Conservation (phyloP, 2,888 invertebrate genomes). For the Apodemia duryi region DNA sequence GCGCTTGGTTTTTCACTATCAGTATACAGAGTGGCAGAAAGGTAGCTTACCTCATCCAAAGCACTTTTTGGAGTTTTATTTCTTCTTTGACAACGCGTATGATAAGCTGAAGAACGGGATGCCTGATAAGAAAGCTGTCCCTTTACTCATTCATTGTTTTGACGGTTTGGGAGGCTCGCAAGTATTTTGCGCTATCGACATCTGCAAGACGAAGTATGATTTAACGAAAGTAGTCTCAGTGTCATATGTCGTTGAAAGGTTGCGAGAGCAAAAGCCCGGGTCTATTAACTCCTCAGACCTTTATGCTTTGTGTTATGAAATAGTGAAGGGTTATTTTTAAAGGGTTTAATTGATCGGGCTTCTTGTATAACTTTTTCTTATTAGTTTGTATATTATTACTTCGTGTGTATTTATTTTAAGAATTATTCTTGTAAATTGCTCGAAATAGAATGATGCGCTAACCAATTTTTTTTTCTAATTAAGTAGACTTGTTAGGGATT, state of each 20-base stretch:
- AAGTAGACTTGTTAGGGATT: conserved; percentile 19
- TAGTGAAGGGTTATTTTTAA: conserved; percentile 16
- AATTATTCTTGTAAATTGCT: conserved; percentile 18
- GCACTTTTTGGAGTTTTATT: conserved; percentile 12
- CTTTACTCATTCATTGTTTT: background rate
- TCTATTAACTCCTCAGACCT: too few relatives aligned
- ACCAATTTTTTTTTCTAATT: conserved; percentile 15
- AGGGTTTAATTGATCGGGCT: conserved; percentile 5
- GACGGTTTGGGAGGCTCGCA: background rate
- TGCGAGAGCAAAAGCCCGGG: conserved; percentile 1
- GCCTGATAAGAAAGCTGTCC: background rate
- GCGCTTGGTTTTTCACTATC: conserved; percentile 20
- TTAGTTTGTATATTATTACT: conserved; percentile 19
- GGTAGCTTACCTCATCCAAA: conserved; percentile 23
- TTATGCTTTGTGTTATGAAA: conserved; percentile 10
- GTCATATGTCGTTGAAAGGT: conserved; percentile 6
- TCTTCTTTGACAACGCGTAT: conserved; percentile 16
- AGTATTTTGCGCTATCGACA: background rate
- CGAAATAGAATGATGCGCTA: conserved; percentile 17
- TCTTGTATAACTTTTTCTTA: conserved; percentile 3
- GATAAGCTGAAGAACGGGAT: conserved; percentile 6
- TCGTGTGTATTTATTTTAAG: conserved; percentile 17
- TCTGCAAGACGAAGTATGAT: conserved; percentile 9
- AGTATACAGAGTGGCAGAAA: conserved; percentile 22
- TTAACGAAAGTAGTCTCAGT: background rate